Base-by-base conservation (phyloP, 2,797 vertebrate genomes). In the Hybognathus amarus region DNA sequence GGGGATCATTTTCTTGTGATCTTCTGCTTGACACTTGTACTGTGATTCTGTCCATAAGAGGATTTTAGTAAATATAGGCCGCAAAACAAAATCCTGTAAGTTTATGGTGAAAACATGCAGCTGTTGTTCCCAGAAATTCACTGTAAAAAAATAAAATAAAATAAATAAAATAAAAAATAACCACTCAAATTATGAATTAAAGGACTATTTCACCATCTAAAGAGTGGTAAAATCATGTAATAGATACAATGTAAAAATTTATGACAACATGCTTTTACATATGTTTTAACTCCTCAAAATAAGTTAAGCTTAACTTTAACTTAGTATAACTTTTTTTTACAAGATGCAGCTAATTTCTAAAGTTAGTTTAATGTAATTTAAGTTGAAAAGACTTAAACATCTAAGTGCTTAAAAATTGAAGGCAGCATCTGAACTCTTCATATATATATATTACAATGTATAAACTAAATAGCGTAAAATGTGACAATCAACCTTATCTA, bases 1-100 rank as follows among this genome's bases (percentile, higher is more conserved):
- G 15, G 30, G 56, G 69, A 33, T 50, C 11, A 11, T 73, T 73
- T 71, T 54, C 52, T 56, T 81, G 61, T 36, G 61, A 74, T 69
- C 36, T 36, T 69, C 18, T 27, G 50, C 38, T 22, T 36, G 54
- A 42, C 56, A 47, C n/a, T 78, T 69, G 50, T 4, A 42, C 47
- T 73, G 7, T 33, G 18, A 83, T 30, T 56, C 50, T 61, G 10
- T 6, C 13, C 38, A 42, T n/a, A 80, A 54, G n/a, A 42, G 67
- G 11, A 42, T 24, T 80, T 40, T 20, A 15, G 47, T 68, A 54
- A 79, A 79, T 1, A 11, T 70, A 11, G 45, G 45, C 22, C 1
- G 2, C 27, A 47, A 45, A 17, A 12, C 0, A 30, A 30, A 30
- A 30, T 5, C 12, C 27, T 5, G 15, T 6, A 11, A 73, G 27